Evolutionary conservation across 2,113 vertebrate species (phyloP).

Genomic region (Dromas ardeola): DNA sequence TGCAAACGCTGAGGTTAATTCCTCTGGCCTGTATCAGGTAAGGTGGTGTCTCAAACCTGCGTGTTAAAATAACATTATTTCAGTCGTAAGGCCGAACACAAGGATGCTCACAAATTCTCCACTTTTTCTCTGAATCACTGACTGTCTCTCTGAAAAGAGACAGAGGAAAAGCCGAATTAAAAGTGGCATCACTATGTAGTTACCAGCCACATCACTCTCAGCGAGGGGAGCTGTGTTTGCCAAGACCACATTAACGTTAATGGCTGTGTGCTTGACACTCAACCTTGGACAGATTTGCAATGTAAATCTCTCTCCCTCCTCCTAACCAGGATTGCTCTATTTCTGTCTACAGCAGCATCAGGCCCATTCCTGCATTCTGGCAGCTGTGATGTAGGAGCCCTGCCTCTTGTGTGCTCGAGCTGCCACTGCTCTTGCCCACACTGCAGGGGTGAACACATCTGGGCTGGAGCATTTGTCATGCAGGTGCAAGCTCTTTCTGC

Average conservation of each 20-base stretch:
- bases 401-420: not conserved
- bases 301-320: not conserved
- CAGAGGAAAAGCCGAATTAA: not conserved
- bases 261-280: not conserved
- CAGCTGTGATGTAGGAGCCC: not conserved
- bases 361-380: not conserved
- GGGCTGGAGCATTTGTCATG: not conserved
- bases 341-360: not conserved
- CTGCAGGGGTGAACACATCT: not conserved
- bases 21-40: not conserved
- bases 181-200: not conserved
- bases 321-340: not conserved
- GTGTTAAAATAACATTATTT: not conserved
- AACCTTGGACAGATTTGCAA: not conserved
- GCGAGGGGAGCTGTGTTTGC: not conserved
- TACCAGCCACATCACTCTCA: not conserved
- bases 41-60: not conserved
- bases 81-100: not conserved
- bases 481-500: not conserved
- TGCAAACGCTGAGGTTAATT: not conserved
- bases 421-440: not conserved
- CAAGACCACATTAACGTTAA: not conserved
- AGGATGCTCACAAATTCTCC: not conserved
- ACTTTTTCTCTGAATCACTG: not conserved
- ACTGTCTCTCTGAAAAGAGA: not conserved